Conservation (phyloP, 2,113 vertebrate species). For the Trinectes maculatus region DNA sequence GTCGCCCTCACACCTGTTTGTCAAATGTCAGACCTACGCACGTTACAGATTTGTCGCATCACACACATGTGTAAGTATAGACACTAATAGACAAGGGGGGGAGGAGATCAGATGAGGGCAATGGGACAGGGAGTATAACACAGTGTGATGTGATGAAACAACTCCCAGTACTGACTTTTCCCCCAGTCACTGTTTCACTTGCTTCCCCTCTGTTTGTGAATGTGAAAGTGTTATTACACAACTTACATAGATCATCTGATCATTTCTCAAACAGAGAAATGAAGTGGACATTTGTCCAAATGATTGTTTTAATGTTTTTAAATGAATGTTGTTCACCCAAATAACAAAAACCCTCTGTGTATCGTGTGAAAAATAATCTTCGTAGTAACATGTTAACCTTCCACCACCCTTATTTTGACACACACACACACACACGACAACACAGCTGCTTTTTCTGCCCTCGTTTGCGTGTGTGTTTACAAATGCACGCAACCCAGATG, state of each 20-base stretch:
- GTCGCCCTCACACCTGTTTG: conserved; percentile 72
- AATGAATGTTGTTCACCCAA: not conserved
- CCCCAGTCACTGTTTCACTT: no score
- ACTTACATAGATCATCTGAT: conserved; percentile 29
- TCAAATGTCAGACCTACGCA: conserved; percentile 52
- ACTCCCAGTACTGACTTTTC: conserved; percentile 24
- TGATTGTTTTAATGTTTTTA: not conserved
- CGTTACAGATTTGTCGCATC: conserved; percentile 35
- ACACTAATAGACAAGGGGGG: conserved; percentile 1
- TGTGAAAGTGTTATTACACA: conserved; percentile 41
- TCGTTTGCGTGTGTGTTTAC: no score
- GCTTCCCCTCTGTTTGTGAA: not conserved
- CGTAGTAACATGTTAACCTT: not conserved
- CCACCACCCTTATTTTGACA: not conserved
- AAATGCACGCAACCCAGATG: no score
- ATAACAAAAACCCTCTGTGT: no score
- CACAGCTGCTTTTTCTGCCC: no score
- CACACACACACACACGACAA: no score
- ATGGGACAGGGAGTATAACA: conserved; percentile 42
- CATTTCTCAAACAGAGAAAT: conserved; percentile 24
- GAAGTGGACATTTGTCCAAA: conserved; percentile 14
- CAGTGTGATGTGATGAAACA: conserved; percentile 37
- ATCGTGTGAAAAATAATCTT: no score
- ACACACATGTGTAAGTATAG: conserved; percentile 51
- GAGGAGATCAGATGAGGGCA: conserved; percentile 22